Evolutionary conservation across 2,888 invertebrate genomes (phyloP), one percentile per base, ranked within the genome.

Genomic region (Drosophila kanekoi): DNA sequence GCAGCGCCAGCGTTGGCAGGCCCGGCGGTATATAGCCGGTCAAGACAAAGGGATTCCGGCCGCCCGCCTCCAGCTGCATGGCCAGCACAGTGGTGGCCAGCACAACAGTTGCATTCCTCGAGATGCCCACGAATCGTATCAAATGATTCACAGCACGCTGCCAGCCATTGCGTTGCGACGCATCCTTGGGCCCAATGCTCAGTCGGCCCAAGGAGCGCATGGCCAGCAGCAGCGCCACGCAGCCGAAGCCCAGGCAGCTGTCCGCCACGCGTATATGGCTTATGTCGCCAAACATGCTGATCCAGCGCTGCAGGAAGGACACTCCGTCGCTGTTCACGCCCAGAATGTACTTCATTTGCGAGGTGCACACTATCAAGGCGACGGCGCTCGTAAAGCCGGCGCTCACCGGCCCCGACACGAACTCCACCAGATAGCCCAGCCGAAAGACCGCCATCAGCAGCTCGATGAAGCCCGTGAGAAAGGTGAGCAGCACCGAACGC

Each of bases 381-480:
- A 97, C 97, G 0, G 98, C 97, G 13, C 97, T 97, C 0, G 97
- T 97, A 91, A 97, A 98, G 9, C 97, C 97, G 0, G 96, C 96
- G 45, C 96, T 96, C 0, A 98, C 97, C 0, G 98, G 97, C 0
- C 96, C 97, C 3, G 97, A 97, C 13, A 98, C 97, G 90, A 98
- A 98, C 92, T 97, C 97, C 74, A 97, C 95, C 71, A 98, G 93
- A 91, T 97, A 97, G 56, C 97, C 97, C 72, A 97, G 93, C 28
- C 96, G 96, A 51, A 97, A 94, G 54, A 96, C 91, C 6, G 97
- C 97, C 96, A 97, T 97, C 28, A 96, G 89, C 48, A 97, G 92
- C 90, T 96, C 95, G 37, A 97, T 94, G 23, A 96, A 87, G 1
- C 97, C 97, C 13, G 95, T 93, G 5, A 97, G 91, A 83, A 97